Evolutionary conservation across 2,113 vertebrate species (phyloP), one percentile per base, ranked within the genome.

Genomic region (Scomber colias): DNA sequence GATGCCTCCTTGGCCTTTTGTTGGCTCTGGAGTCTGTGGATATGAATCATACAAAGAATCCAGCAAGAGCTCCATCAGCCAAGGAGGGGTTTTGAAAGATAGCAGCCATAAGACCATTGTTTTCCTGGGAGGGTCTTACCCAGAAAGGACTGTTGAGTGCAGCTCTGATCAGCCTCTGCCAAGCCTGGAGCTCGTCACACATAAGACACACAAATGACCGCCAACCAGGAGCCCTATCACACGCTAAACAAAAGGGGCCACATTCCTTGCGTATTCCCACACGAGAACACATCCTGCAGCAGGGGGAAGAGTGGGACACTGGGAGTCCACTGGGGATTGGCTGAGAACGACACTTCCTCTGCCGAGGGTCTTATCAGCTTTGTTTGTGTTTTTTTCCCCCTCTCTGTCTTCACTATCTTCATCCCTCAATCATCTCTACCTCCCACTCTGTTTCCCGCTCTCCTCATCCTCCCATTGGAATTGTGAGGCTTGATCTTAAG

Each of bases 191-290:
- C 88, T 89, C 40, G 84, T 91, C 89, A 88, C 85, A 85, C 74
- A 85, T 62, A 77, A 82, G 79, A 92, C 87, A 85, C 83, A 88
- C 70, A 75, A 85, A 69, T 79, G 81, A 85, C 86, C 66, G 86
- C 87, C 88, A 88, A 87, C 72, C 68, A 87, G 84, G 82, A 77
- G 81, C 87, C 35, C 93, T 90, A 93, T 94, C 90, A 19, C 85
- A 75, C 88, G 57, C 90, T 77, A 89, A 94, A 94, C 94, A 93
- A 94, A 94, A 92, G 85, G 83, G 88, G 89, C 91, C 84, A 84
- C 94, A 94, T 94, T 95, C 93, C 88, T 82, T 30, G 62, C 59
- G 84, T 92, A 91, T 94, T 95, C 94, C 93, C 93, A 93, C 93
- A 89, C 68, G 87, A 90, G 86, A 86, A 87, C 81, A 87, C 87